phyloP scores from a whole-genome alignment of 2,888 invertebrate genomes.

The Molorchus minor region DNA sequence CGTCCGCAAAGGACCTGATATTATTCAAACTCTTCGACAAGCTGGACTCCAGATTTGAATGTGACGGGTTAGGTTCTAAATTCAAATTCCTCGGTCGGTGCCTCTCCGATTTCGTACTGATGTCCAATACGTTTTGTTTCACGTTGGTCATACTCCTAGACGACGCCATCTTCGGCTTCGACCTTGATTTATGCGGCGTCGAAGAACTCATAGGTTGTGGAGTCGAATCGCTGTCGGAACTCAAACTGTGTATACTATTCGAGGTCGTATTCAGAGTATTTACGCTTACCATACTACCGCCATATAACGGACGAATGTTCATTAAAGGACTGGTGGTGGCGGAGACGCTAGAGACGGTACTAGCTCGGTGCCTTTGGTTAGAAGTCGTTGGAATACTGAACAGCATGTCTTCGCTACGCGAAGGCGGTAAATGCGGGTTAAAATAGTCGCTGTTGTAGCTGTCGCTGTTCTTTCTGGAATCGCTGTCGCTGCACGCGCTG shows the following conservation, averaged over 20 bases:
- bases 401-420: conserved; percentile 82
- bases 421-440: conserved; percentile 72
- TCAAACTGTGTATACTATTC: conserved; percentile 74
- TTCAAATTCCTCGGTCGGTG: conserved; percentile 53
- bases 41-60: conserved; percentile 55
- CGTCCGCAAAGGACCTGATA: conserved; percentile 50
- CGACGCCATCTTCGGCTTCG: conserved; percentile 68
- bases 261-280: conserved; percentile 69
- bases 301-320: conserved; percentile 69
- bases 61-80: conserved; percentile 47
- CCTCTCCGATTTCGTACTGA: conserved; percentile 47
- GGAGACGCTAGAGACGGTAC: conserved; percentile 70
- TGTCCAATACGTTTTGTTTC: conserved; percentile 60
- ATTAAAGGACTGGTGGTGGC: conserved; percentile 77
- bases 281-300: conserved; percentile 72
- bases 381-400: conserved; percentile 57
- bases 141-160: conserved; percentile 73
- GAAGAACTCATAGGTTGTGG: conserved; percentile 65
- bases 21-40: conserved; percentile 62
- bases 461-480: conserved; percentile 59
- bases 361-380: conserved; percentile 52
- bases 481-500: conserved; percentile 63
- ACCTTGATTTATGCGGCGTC: conserved; percentile 61
- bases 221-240: conserved; percentile 70
- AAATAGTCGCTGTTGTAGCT: conserved; percentile 57